phyloP scores from a whole-genome alignment of 2,888 invertebrate species.

The Onchidella celtica region DNA sequence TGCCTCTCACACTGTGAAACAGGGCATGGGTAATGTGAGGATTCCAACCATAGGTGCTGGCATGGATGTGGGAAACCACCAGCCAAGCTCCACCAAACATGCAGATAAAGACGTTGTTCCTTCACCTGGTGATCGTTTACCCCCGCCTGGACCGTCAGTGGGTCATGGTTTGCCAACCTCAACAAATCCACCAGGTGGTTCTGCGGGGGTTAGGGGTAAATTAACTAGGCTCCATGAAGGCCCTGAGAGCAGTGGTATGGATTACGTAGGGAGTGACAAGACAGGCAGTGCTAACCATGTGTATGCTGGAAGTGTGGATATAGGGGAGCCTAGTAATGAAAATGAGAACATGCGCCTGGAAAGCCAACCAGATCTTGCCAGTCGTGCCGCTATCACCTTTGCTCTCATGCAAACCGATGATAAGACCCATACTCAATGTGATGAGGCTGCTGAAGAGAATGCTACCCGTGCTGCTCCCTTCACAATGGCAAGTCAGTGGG shows the following conservation, averaged over 20 bases:
- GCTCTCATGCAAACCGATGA: conserved; percentile 73
- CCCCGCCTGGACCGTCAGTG: conserved; percentile 47
- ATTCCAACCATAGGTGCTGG: conserved; percentile 7
- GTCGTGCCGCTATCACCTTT: conserved; percentile 70
- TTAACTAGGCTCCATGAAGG: conserved; percentile 35
- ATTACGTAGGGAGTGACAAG: conserved; percentile 36
- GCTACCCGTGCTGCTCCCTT: conserved; percentile 82
- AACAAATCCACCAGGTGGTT: background rate
- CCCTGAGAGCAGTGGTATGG: conserved; percentile 34
- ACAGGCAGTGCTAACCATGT: background rate
- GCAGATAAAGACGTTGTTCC: conserved; percentile 25
- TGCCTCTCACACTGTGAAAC: conserved; percentile 20
- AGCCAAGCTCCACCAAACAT: conserved; percentile 5
- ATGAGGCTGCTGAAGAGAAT: conserved; percentile 76
- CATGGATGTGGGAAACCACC: conserved; percentile 26
- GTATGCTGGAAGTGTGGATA: conserved; percentile 16
- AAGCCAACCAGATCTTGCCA: conserved; percentile 53
- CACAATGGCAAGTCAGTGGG: conserved; percentile 96
- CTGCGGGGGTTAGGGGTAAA: conserved; percentile 1
- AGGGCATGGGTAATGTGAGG: background rate
- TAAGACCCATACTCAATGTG: conserved; percentile 74
- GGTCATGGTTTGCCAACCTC: conserved; percentile 34
- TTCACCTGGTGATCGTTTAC: conserved; percentile 41
- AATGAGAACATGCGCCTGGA: conserved; percentile 51
- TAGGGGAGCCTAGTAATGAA: conserved; percentile 49